Evolutionary conservation across 2,797 vertebrate species (phyloP), one percentile per base, ranked within the genome.

Genomic region (Florisuga fusca): DNA sequence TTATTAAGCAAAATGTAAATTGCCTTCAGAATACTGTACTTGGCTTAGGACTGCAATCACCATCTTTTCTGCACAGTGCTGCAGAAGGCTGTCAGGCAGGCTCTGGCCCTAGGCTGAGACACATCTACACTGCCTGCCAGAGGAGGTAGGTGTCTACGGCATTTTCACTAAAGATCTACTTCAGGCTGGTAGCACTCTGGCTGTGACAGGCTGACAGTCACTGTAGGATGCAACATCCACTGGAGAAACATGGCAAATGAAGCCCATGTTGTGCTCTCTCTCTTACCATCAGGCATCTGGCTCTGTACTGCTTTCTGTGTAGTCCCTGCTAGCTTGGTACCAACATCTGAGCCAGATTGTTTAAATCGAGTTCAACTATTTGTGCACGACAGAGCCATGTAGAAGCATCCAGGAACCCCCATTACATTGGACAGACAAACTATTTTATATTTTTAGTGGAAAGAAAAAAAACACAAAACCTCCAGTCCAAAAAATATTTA

Each of bases 401-500:
- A 88, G 51, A 91, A 68, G 61, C 78, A 86, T 78, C 67, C 83
- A 95, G 77, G 85, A 93, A 84, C 71, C 71, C 79, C 87, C 72
- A 86, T 71, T 93, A 92, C 85, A 81, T 21, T 90, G 76, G 86
- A 82, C 84, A 95, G 71, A 94, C 73, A 93, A 93, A 48, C 57
- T 72, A 79, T 83, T 94, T 92, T 62, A 68, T 89, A 85, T 85
- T 93, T 97, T 83, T 80, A 94, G 77, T 87, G 67, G 74, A 89
- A 91, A 89, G 57, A 15, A 90, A 87, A 82, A 73, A 73, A 78
- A 34, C 18, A 10, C 27, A 54, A 84, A 8, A 16, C 59, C 92
- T 14, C 13, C 57, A 90, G 91, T 81, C 80, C 69, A 89, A 95
- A 94, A 93, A 91, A 95, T 96, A 93, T 97, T 97, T 97, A 97